Evolutionary conservation across 2,797 vertebrate species (phyloP).

Genomic region (Myiotriccus ornatus): DNA sequence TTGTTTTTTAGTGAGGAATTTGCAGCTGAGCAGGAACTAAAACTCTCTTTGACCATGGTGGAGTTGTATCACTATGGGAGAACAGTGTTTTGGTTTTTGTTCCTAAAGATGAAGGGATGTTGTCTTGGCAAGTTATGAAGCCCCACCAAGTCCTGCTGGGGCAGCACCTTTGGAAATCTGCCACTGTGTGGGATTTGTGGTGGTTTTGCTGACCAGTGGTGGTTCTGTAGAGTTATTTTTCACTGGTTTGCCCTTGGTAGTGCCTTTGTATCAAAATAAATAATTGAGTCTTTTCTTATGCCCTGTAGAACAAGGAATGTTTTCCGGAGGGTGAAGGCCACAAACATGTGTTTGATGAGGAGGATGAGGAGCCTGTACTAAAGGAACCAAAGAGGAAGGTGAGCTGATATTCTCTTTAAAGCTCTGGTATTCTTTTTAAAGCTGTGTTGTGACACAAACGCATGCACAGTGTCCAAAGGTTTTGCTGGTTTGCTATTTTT

Average conservation of each 20-base stretch:
- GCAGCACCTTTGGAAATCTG: background rate
- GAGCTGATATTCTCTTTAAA: background rate
- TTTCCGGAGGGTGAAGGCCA: slow-evolving; percentile 45
- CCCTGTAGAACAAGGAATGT: slow-evolving; percentile 50
- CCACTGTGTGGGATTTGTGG: background rate
- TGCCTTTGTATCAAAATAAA: background rate
- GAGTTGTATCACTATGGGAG: background rate
- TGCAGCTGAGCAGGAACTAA: background rate
- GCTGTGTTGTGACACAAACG: background rate
- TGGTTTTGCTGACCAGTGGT: background rate
- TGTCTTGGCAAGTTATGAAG: background rate
- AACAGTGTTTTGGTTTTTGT: background rate
- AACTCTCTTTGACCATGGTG: background rate
- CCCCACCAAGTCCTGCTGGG: background rate
- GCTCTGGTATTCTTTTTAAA: background rate
- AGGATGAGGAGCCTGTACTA: slow-evolving; percentile 24
- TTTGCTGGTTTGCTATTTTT: background rate
- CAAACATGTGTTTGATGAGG: slow-evolving; percentile 45
- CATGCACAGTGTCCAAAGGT: rapidly evolving
- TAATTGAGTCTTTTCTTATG: background rate
- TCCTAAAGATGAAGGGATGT: background rate
- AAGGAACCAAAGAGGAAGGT: slow-evolving; percentile 73
- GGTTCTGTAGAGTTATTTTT: background rate
- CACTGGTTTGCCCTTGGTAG: background rate
- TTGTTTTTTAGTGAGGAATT: background rate